A percentile compares a stretch with the other conserved stretches of the same genome.
Evolutionary conservation across 2,113 vertebrate species (phyloP).

Genomic region (Pavo muticus): DNA sequence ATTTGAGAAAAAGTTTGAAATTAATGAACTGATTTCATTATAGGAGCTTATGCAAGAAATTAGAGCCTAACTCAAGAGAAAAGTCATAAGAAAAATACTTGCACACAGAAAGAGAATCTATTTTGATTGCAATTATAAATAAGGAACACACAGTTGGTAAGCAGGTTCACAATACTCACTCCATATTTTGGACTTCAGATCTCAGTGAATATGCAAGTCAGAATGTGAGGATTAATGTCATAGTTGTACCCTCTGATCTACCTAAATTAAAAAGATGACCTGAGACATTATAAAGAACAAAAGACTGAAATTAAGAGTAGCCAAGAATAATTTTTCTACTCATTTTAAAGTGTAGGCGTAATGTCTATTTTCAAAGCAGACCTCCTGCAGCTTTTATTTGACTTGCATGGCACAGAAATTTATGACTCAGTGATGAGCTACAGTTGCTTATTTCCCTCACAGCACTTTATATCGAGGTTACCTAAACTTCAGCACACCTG

Average conservation of each 20-base stretch:
- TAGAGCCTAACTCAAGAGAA: not conserved
- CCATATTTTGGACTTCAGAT: not conserved
- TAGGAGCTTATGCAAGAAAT: not conserved
- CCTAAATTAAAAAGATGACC: not conserved
- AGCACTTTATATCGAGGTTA: not conserved
- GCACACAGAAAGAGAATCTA: not conserved
- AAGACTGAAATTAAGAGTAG: not conserved
- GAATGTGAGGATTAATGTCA: conserved; percentile 8
- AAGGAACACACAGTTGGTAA: not conserved
- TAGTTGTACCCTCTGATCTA: not conserved
- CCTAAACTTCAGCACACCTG: not conserved
- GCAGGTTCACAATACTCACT: not conserved
- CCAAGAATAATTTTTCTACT: not conserved
- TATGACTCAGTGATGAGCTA: not conserved
- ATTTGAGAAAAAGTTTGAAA: not conserved
- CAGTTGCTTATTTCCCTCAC: not conserved
- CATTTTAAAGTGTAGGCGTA: not conserved
- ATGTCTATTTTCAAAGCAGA: conserved; percentile 23
- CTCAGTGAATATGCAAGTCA: not conserved
- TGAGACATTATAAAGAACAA: not conserved
- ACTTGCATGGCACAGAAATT: conserved; percentile 1
- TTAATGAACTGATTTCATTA: not conserved
- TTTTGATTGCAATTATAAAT: not conserved
- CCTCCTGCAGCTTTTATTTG: conserved; percentile 5
- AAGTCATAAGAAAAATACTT: not conserved